Conservation (phyloP, 2,797 vertebrate species). For the Galago senegalensis region DNA sequence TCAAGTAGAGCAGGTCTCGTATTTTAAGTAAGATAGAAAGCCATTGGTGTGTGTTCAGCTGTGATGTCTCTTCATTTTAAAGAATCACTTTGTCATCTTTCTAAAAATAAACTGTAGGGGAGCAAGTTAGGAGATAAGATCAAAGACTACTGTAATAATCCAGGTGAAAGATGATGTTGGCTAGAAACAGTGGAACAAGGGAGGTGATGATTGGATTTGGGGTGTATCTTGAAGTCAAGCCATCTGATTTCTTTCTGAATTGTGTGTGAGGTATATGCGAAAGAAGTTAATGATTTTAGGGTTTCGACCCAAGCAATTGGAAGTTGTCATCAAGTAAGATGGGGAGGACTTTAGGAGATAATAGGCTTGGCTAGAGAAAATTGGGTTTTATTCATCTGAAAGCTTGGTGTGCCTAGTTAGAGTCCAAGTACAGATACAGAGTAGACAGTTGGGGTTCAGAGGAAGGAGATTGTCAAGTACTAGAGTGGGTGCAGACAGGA, state of each 20-base stretch:
- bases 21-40: not conserved
- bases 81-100: not conserved
- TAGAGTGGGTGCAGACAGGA: not conserved
- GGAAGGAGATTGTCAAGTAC: not conserved
- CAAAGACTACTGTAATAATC: not conserved
- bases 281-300: conserved; percentile 10
- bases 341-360: not conserved
- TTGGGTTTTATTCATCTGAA: not conserved
- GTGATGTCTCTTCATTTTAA: not conserved
- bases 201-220: not conserved
- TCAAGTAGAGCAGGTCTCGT: not conserved
- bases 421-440: not conserved
- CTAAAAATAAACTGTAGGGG: not conserved
- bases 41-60: not conserved
- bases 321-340: not conserved
- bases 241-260: not conserved
- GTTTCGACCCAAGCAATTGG: not conserved
- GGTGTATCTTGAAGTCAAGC: not conserved
- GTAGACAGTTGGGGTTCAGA: not conserved
- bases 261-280: not conserved
- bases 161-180: not conserved
- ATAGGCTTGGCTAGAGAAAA: not conserved
- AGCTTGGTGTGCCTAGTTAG: not conserved
- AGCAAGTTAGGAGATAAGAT: not conserved
- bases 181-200: not conserved